A percentile compares a stretch with the other conserved stretches of the same genome.
Conservation (phyloP, 92 coral and sea anemone species). For the Desmophyllum pertusum region DNA sequence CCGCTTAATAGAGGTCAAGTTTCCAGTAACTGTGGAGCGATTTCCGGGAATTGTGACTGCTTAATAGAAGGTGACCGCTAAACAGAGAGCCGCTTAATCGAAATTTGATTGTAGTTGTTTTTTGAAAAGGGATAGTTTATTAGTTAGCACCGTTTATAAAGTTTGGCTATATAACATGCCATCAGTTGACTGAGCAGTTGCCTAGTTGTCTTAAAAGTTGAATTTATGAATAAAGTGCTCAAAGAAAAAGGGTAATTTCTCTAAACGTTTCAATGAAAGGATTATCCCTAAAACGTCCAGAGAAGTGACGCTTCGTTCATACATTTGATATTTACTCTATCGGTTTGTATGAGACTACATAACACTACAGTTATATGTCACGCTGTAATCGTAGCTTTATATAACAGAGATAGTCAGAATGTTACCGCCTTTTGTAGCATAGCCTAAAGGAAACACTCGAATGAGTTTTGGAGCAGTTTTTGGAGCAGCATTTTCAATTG, state of each 20-base stretch:
- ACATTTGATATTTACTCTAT: background rate
- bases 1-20: too few relatives aligned
- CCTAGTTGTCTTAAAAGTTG: background rate
- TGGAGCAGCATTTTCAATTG: too few relatives aligned
- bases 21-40: too few relatives aligned
- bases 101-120: too few relatives aligned
- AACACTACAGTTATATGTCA: background rate
- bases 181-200: background rate
- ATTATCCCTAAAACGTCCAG: background rate
- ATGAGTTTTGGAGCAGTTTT: too few relatives aligned
- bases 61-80: too few relatives aligned
- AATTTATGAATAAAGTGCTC: background rate
- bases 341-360: background rate
- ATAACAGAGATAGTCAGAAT: background rate
- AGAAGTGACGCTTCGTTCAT: background rate
- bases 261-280: too few relatives aligned
- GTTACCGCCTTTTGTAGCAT: background rate
- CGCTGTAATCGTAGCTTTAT: background rate
- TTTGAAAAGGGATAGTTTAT: background rate
- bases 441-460: too few relatives aligned
- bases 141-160: background rate
- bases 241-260: too few relatives aligned
- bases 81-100: too few relatives aligned
- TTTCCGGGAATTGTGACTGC: too few relatives aligned
- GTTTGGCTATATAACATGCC: background rate